Conservation (phyloP, 2,113 vertebrate genomes). For the Corydoras maculifer region DNA sequence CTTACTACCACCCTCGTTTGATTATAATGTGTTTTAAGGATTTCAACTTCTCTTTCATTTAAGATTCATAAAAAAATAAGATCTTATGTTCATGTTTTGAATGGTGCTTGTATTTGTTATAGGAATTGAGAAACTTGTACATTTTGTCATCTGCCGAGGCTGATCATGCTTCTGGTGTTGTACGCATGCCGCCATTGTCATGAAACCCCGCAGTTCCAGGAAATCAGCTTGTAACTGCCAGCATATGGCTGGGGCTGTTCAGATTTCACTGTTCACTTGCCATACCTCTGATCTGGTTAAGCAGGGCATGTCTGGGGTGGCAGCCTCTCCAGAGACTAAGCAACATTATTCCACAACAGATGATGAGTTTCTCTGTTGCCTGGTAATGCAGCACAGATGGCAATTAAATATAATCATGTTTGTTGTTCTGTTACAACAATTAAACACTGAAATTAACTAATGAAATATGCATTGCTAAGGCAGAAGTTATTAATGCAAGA, state of each 20-base stretch:
- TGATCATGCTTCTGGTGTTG: neutral
- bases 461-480: neutral
- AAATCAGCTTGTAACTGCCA: slow-evolving; percentile 35
- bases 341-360: slow-evolving; percentile 38
- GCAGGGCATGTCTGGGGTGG: slow-evolving; percentile 32
- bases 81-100: too few relatives aligned
- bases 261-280: slow-evolving; percentile 28
- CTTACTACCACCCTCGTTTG: too few relatives aligned
- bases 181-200: neutral
- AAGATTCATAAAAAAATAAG: too few relatives aligned
- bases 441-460: neutral
- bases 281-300: slow-evolving; percentile 34
- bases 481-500: neutral
- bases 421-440: neutral
- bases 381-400: slow-evolving; percentile 50
- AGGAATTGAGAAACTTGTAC: neutral
- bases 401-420: slow-evolving; percentile 35
- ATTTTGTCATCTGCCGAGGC: neutral
- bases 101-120: neutral
- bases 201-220: neutral
- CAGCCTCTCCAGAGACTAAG: slow-evolving; percentile 31
- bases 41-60: too few relatives aligned
- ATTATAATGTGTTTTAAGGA: too few relatives aligned
- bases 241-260: slow-evolving; percentile 39
- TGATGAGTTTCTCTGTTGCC: slow-evolving; percentile 47